A percentile compares a stretch with the other conserved stretches of the same genome.
Evolutionary conservation across 2,113 vertebrate genomes (phyloP).

Genomic region (Leptobrachium ailaonicum): DNA sequence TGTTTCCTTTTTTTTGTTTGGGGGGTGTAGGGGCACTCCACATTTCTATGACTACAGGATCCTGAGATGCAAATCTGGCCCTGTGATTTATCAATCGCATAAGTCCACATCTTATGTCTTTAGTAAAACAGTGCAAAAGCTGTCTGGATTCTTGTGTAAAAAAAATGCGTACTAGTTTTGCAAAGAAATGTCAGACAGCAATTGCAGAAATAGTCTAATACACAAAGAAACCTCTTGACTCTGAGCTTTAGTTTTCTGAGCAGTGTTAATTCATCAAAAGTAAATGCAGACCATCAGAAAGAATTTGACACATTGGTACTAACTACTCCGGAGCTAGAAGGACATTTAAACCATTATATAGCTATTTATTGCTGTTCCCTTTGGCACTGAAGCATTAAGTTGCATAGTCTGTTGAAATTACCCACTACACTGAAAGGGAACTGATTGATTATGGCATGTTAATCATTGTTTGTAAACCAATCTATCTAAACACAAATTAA

Average conservation of each 20-base stretch:
- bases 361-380: constrained; percentile 37
- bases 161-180: too few relatives aligned
- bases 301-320: constrained; percentile 25
- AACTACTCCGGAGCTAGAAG: constrained; percentile 37
- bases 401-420: constrained; percentile 30
- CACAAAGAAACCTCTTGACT: too few relatives aligned
- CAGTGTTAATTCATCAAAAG: constrained; percentile 36
- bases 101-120: too few relatives aligned
- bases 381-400: constrained; percentile 41
- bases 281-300: constrained; percentile 15
- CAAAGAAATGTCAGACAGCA: too few relatives aligned
- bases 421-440: constrained; percentile 22
- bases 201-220: too few relatives aligned
- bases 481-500: constrained; percentile 26
- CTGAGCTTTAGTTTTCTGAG: background rate
- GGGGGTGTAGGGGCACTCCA: too few relatives aligned
- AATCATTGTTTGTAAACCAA: constrained; percentile 28
- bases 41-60: too few relatives aligned
- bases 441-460: constrained; percentile 30
- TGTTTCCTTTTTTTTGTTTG: too few relatives aligned
- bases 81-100: too few relatives aligned
- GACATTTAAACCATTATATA: constrained; percentile 38
- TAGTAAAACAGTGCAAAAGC: too few relatives aligned
- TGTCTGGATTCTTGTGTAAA: too few relatives aligned
- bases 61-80: too few relatives aligned